Conservation (phyloP, 2,888 invertebrate species). For the Drosophila glabriapex region DNA sequence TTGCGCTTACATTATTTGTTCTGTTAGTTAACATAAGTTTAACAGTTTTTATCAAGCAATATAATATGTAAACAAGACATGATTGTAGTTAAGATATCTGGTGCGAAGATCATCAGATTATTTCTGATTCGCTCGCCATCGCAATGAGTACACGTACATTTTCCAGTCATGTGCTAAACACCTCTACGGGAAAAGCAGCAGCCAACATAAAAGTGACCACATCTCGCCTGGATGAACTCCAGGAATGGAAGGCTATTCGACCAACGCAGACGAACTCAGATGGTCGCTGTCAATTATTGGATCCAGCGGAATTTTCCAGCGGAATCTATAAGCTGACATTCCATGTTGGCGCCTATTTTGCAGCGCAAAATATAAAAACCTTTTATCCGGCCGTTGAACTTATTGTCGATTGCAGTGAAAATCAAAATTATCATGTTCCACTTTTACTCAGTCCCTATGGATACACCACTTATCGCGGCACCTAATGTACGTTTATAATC, state of each 20-base stretch:
- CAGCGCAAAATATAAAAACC: constrained; percentile 87
- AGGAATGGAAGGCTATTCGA: constrained; percentile 89
- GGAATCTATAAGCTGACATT: constrained; percentile 92
- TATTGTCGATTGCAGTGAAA: constrained; percentile 89
- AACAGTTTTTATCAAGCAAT: constrained; percentile 1
- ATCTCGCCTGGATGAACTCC: constrained; percentile 86
- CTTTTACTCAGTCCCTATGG: constrained; percentile 91
- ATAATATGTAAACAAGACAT: constrained; percentile 8
- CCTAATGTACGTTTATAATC: constrained; percentile 69
- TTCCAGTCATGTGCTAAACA: constrained; percentile 91
- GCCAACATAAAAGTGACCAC: constrained; percentile 89
- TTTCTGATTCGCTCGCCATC: neutral
- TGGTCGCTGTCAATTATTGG: constrained; percentile 61
- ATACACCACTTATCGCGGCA: constrained; percentile 89
- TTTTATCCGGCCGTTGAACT: constrained; percentile 92
- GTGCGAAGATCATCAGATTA: constrained; percentile 1
- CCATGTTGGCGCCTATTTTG: constrained; percentile 90
- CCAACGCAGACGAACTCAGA: constrained; percentile 88
- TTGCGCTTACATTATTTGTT: neutral
- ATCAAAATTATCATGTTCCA: constrained; percentile 91
- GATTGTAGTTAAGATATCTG: neutral
- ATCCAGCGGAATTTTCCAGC: constrained; percentile 85
- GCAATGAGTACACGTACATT: constrained; percentile 81
- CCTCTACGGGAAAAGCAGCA: constrained; percentile 89
- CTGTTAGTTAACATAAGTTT: neutral